Conservation (phyloP, 2,113 vertebrate genomes). For the Cryptomyrus ogoouensis region DNA sequence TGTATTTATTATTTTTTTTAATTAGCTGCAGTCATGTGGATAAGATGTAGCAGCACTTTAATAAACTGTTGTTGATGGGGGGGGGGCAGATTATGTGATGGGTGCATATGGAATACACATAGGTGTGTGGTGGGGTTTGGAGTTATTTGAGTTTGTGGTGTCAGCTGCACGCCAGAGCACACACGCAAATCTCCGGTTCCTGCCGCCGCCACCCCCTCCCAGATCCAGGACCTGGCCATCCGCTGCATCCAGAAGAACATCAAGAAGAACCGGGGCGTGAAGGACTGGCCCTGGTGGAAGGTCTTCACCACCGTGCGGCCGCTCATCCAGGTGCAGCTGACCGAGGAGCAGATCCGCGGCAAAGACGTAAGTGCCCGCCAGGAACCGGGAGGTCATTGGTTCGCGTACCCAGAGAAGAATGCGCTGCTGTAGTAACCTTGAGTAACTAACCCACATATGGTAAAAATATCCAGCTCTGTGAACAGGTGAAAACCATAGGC, state of each 20-base stretch:
- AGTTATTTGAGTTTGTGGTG: not conserved
- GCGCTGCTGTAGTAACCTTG: not conserved
- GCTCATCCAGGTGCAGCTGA: slow-evolving; percentile 90
- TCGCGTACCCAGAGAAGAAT: not conserved
- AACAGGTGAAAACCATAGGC: not conserved
- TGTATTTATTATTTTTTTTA: not conserved
- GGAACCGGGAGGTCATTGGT: not conserved
- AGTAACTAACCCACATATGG: not conserved
- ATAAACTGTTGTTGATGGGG: not conserved
- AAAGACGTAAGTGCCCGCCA: slow-evolving; percentile 73
- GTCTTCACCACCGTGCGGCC: slow-evolving; percentile 87
- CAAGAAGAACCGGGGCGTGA: slow-evolving; percentile 90
- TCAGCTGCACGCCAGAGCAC: not conserved
- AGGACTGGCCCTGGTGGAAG: slow-evolving; percentile 95
- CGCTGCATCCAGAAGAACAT: slow-evolving; percentile 98
- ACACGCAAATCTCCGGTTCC: not conserved
- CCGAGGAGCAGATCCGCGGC: slow-evolving; percentile 87
- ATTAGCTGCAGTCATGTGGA: not conserved
- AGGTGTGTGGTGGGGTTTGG: not conserved
- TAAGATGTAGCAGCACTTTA: not conserved
- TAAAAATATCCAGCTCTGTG: not conserved
- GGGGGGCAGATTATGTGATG: not conserved
- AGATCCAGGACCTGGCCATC: slow-evolving; percentile 95
- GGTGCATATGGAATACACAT: not conserved
- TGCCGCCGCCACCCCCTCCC: not conserved